phyloP scores from a whole-genome alignment of 2,888 invertebrate species.

The Ichneumon xanthorius region DNA sequence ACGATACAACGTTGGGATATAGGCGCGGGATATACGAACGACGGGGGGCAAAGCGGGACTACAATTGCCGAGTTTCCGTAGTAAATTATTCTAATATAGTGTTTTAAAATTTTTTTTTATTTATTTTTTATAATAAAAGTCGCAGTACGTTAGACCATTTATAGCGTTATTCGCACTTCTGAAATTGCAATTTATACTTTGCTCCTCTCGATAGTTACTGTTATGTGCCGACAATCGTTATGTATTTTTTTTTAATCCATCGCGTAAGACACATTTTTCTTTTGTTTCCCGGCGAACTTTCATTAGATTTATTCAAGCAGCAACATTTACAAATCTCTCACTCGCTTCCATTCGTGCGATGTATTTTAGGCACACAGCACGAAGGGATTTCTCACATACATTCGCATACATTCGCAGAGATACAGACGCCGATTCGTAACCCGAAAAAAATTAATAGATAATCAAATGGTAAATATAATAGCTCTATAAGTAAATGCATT shows the following conservation, averaged over 20 bases:
- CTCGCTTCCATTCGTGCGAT: conserved; percentile 25
- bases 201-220: conserved; percentile 30
- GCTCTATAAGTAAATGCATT: conserved; percentile 56
- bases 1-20: conserved; percentile 29
- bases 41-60: conserved; percentile 54
- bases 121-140: conserved; percentile 12
- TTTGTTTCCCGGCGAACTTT: conserved; percentile 43
- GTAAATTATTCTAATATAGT: conserved; percentile 47
- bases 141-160: conserved; percentile 37
- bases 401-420: conserved; percentile 19
- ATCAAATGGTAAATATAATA: conserved; percentile 65
- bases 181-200: conserved; percentile 44
- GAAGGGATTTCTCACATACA: neutral
- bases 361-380: conserved; percentile 20
- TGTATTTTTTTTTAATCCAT: conserved; percentile 22
- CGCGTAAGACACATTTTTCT: conserved; percentile 59
- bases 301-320: conserved; percentile 21
- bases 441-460: conserved; percentile 58
- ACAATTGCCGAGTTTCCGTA: conserved; percentile 48
- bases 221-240: conserved; percentile 24
- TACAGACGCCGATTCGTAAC: neutral
- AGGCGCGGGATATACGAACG: conserved; percentile 27
- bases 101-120: neutral
- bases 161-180: conserved; percentile 17
- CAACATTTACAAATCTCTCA: conserved; percentile 24